Evolutionary conservation across 2,888 invertebrate genomes (phyloP), one percentile per base, ranked within the genome.

Genomic region (Eupithecia dodoneata): DNA sequence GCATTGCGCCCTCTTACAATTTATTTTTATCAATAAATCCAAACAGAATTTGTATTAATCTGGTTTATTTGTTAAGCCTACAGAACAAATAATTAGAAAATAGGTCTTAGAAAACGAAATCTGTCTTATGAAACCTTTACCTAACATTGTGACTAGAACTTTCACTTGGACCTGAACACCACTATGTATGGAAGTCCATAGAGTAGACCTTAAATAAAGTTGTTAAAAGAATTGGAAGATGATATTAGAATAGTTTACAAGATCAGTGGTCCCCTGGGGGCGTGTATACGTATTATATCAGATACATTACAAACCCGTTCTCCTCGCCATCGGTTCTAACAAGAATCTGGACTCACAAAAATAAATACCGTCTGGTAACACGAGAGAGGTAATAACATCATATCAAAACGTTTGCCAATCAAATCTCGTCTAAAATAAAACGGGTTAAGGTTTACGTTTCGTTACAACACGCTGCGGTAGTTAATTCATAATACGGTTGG

Each of bases 331-430:
- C 87, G 90, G 88, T 91, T 93, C 94, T 94, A 94, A 94, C 94
- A 93, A 94, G 93, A 94, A 94, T 94, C 94, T 92, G 86, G 92
- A 90, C 92, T 91, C 91, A 88, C 93, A 90, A 93, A 94, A 93
- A 94, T 94, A 93, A 94, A 94, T 93, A 94, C 91, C 92, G 91
- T 92, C 91, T 91, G 93, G 93, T 91, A 93, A 93, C 91, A 90
- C 88, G 93, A 93, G 92, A 93, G 92, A 91, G 91, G 91, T 91
- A 91, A 91, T 88, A 88, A 88, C 86, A 88, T 88, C 85, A 87
- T 88, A 89, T 87, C 86, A 84, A 85, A 88, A 88, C 84, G 81
- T 87, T 86, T 86, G 88, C 86, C 86, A 87, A 88, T 86, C 82
- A 87, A 90, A 87, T 89, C 88, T 89, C 78, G 83, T 84, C 88